Evolutionary conservation across 2,113 vertebrate genomes (phyloP), one percentile per base, ranked within the genome.

Genomic region (Australoheros scitulus): DNA sequence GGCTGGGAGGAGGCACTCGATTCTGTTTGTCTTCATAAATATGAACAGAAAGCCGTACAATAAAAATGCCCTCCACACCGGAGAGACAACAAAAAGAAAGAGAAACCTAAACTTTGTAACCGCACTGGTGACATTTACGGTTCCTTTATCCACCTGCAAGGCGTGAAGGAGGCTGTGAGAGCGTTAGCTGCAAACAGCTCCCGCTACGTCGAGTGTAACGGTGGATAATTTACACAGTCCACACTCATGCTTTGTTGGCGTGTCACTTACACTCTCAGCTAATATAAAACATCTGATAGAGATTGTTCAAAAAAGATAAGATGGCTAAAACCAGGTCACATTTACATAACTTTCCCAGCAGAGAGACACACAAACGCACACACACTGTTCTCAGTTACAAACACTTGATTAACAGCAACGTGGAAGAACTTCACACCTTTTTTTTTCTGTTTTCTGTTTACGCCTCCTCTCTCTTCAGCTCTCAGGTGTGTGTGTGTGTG

Each of bases 281-380:
- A 26, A 1, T 14, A n/a, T 20, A 1, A 6, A 26, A n/a, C 36
- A 20, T 22, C 26, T 11, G 7, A 17, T 9, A 18, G 41, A 36
- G 29, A n/a, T 22, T 3, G 57, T 32, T 14, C 4, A 1, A 32
- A 65, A 43, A 9, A 61, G 52, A 75, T 34, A 57, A 64, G 38
- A 63, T 32, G 22, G 7, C 36, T 22, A 32, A 65, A 85, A 89
- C 1, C 57, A 87, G 84, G 76, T 68, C 65, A 80, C 36, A 26
- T 77, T 86, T 83, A 68, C 81, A 75, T 79, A 83, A 87, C 47
- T 80, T 84, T 77, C 41, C 60, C 50, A 63, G 20, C 18, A 13
- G 10, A 29, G 41, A 34, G 6, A 18, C 17, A 52, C 50, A 57
- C 34, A 74, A 47, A 52, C 5, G 52, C 4, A 14, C 15, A n/a